Evolutionary conservation across 2,113 vertebrate species (phyloP).

Genomic region (Pithys albifrons): DNA sequence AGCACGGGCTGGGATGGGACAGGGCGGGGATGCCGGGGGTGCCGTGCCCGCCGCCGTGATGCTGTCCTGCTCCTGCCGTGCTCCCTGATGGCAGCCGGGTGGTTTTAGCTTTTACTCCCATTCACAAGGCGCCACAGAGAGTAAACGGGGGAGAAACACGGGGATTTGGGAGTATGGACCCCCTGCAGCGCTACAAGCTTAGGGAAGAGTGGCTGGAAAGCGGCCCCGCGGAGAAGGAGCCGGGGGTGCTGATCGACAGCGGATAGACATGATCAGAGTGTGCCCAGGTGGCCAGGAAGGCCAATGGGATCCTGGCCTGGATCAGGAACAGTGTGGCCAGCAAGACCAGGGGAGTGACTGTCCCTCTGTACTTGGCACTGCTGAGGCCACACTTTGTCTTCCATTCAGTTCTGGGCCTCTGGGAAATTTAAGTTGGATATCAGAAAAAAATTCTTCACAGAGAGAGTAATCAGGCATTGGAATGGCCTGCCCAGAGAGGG

Average conservation of each 20-base stretch:
- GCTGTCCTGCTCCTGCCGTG: not conserved
- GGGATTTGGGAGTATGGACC: not conserved
- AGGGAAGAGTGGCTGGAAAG: not conserved
- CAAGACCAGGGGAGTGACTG: not conserved
- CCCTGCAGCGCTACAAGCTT: not conserved
- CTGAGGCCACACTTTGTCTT: not conserved
- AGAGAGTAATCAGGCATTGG: too few species aligned
- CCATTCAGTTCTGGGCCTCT: not conserved
- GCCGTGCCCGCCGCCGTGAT: too few species aligned
- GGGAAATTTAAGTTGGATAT: too few species aligned
- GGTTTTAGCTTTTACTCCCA: too few species aligned
- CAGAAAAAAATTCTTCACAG: too few species aligned
- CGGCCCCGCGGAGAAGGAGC: not conserved
- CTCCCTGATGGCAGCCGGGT: not conserved
- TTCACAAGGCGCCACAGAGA: not conserved
- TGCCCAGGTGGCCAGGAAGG: not conserved
- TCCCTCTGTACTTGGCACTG: not conserved
- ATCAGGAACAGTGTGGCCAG: too few species aligned
- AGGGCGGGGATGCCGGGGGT: too few species aligned
- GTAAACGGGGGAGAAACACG: fast-evolving
- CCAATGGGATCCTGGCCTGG: not conserved
- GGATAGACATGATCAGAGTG: not conserved
- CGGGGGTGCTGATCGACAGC: not conserved
- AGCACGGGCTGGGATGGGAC: not conserved
- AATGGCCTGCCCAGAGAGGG: too few species aligned